Evolutionary conservation across 35 echinoderm and acorn worm genomes (phyloP).

Genomic region (Stichopus chloronotus): DNA sequence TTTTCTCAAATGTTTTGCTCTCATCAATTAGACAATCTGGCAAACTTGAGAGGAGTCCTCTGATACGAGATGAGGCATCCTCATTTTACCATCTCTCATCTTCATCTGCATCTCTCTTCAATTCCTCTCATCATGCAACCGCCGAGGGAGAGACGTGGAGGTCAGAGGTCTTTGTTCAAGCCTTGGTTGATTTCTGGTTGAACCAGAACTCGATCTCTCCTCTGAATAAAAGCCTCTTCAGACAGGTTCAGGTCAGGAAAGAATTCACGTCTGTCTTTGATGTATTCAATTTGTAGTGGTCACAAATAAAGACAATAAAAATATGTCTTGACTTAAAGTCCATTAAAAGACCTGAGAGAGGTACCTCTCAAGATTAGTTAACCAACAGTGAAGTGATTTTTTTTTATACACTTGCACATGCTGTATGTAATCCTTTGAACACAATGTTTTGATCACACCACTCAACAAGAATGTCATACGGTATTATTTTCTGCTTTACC

Average conservation of each 20-base stretch:
- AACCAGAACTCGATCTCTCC: conserved; percentile 82
- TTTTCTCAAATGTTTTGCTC: conserved; percentile 2
- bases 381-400: no score
- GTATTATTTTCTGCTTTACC: no score
- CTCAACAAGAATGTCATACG: no score
- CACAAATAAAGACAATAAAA: no score
- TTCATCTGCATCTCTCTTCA: background rate
- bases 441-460: no score
- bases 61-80: conserved; percentile 12
- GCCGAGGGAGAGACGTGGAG: conserved; percentile 80
- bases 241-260: conserved; percentile 81
- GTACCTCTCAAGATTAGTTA: no score
- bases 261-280: background rate
- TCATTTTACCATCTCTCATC: conserved; percentile 22
- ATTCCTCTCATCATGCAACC: conserved; percentile 36
- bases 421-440: no score
- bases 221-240: conserved; percentile 65
- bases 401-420: no score
- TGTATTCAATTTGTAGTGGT: no score
- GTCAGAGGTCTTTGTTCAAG: conserved; percentile 82
- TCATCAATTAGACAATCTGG: conserved; percentile 25
- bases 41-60: conserved; percentile 10
- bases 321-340: no score
- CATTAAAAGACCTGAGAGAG: no score
- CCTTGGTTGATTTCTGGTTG: conserved; percentile 91